A percentile compares a stretch with the other conserved stretches of the same genome.
Evolutionary conservation across 1,140 invertebrate species (phyloP).

Genomic region (Anastatus disparis): DNA sequence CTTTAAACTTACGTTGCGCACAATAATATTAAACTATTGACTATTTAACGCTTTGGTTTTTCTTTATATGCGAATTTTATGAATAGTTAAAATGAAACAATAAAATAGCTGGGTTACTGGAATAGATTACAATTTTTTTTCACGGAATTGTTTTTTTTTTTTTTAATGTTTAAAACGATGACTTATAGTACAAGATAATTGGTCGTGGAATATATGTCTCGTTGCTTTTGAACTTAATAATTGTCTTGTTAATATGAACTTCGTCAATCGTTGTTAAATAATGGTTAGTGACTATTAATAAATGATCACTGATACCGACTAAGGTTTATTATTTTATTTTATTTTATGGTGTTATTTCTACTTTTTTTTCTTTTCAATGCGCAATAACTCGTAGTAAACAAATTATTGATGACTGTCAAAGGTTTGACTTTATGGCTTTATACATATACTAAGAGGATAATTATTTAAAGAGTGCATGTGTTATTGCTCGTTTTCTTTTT

Average conservation of each 20-base stretch:
- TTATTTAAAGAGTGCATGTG: too few relatives aligned
- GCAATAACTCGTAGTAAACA: slow-evolving; percentile 18
- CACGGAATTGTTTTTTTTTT: slow-evolving; percentile 41
- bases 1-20: too few relatives aligned
- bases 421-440: slow-evolving; percentile 20
- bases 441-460: slow-evolving; percentile 23
- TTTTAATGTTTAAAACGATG: too few relatives aligned
- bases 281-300: slow-evolving; percentile 25
- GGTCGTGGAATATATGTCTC: slow-evolving; percentile 16
- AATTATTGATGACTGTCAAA: slow-evolving; percentile 4
- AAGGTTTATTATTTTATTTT: too few relatives aligned
- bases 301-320: too few relatives aligned
- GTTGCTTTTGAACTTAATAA: slow-evolving; percentile 31
- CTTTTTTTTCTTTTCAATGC: not conserved
- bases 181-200: slow-evolving; percentile 16
- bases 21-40: too few relatives aligned
- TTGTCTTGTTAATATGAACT: slow-evolving; percentile 31
- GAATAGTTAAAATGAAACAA: slow-evolving; percentile 42
- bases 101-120: slow-evolving; percentile 19
- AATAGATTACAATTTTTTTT: slow-evolving; percentile 37
- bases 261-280: slow-evolving; percentile 17
- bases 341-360: too few relatives aligned
- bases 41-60: too few relatives aligned
- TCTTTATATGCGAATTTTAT: slow-evolving; percentile 34
- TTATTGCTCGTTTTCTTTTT: not conserved